A percentile compares a stretch with the other conserved stretches of the same genome.
Evolutionary conservation across 2,797 vertebrate species (phyloP).

Genomic region (Sylvia borin): DNA sequence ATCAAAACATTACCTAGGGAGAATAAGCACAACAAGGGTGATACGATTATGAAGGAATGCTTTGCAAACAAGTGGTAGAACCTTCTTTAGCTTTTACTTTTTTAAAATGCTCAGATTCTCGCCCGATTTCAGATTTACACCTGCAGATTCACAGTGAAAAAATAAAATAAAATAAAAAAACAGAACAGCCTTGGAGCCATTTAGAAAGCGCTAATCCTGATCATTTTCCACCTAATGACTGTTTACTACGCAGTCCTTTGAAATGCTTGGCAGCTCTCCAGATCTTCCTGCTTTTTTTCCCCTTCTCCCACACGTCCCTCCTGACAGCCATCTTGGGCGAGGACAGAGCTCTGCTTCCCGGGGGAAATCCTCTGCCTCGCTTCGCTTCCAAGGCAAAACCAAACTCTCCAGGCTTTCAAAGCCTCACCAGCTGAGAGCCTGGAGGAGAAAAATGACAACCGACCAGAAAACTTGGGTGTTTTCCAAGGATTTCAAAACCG

Average conservation of each 20-base stretch:
- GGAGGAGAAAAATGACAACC: background rate
- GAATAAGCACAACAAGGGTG: background rate
- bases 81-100: background rate
- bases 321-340: slow-evolving; percentile 12
- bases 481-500: background rate
- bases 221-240: slow-evolving; percentile 47
- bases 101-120: background rate
- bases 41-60: accelerated
- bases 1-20: background rate
- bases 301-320: background rate
- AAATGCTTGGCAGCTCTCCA: slow-evolving; percentile 14
- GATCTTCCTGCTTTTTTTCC: background rate
- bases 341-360: background rate
- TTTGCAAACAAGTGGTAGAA: background rate
- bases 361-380: background rate
- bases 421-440: background rate
- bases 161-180: too few relatives aligned
- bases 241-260: slow-evolving; percentile 31
- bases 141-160: background rate
- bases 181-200: background rate
- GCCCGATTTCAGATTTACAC: background rate
- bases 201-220: slow-evolving; percentile 15
- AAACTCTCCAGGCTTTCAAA: background rate
- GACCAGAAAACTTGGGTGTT: background rate
- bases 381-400: slow-evolving; percentile 2